These are phyloP conservation scores for Leptinotarsa juncta DNA, from an alignment of 2,888 invertebrate genomes.

Conservation along the genomic window DNA sequence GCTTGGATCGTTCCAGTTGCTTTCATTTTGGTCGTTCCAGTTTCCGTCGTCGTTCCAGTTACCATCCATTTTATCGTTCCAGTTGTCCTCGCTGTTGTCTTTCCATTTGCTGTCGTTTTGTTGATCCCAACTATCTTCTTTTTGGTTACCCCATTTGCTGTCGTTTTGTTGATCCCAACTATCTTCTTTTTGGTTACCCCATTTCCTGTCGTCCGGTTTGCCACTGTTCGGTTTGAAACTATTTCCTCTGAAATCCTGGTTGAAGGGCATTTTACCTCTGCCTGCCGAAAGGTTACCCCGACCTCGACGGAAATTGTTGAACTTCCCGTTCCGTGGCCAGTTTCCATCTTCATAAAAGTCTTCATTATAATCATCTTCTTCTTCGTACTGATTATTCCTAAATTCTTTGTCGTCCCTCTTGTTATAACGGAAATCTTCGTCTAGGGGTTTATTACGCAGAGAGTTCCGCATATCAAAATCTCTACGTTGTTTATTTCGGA, in stretches of 20 bases:
- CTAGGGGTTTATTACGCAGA: conserved; percentile 44
- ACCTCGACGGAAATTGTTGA: conserved; percentile 46
- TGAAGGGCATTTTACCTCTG: conserved; percentile 24
- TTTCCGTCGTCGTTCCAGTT: conserved; percentile 10
- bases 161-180: conserved; percentile 21
- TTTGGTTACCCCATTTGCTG: neutral
- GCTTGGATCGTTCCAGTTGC: conserved; percentile 22
- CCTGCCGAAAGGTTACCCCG: conserved; percentile 6
- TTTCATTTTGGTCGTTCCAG: conserved; percentile 32
- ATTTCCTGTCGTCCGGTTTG: conserved; percentile 25
- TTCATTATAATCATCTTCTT: conserved; percentile 63
- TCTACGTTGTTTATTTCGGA: conserved; percentile 51
- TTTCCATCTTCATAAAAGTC: conserved; percentile 63
- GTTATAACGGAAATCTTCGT: conserved; percentile 56
- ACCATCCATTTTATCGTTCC: conserved; percentile 21
- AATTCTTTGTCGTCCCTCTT: conserved; percentile 58
- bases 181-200: conserved; percentile 29
- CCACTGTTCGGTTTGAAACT: conserved; percentile 24
- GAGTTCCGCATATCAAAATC: conserved; percentile 56
- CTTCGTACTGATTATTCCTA: conserved; percentile 37
- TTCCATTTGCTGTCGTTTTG: conserved; percentile 7
- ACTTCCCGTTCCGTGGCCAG: conserved; percentile 64
- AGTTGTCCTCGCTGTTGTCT: conserved; percentile 26
- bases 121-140: no score
- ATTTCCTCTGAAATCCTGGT: conserved; percentile 34